Evolutionary conservation across 2,113 vertebrate genomes (phyloP).

Genomic region (Miniopterus natalensis): DNA sequence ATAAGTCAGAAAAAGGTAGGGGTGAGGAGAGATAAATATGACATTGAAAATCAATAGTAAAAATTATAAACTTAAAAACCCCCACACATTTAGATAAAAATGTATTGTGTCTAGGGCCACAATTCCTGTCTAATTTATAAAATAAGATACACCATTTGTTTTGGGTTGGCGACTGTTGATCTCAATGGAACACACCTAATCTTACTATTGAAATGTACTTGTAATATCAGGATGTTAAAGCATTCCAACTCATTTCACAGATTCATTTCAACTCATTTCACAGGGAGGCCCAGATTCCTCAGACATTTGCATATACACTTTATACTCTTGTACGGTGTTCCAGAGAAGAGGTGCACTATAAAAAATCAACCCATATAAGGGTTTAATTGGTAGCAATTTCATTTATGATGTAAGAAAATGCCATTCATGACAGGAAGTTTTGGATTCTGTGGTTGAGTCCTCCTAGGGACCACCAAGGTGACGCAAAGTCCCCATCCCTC

Average conservation of each 20-base stretch:
- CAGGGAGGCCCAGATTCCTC: background rate
- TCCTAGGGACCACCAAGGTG: background rate
- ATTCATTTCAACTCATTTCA: background rate
- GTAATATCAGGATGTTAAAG: background rate
- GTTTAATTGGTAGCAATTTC: background rate
- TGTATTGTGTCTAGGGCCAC: background rate
- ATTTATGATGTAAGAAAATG: slow-evolving; percentile 49
- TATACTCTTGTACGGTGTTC: background rate
- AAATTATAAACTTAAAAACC: background rate
- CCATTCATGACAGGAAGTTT: slow-evolving; percentile 9
- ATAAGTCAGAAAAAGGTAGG: background rate
- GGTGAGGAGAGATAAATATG: background rate
- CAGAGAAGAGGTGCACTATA: background rate
- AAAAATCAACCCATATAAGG: background rate
- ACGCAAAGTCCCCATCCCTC: slow-evolving; percentile 39
- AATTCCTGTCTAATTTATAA: background rate
- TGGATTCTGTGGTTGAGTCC: background rate
- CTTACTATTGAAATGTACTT: background rate
- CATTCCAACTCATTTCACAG: background rate
- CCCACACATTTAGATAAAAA: background rate
- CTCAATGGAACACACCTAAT: background rate
- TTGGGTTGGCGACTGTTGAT: background rate
- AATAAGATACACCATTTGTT: background rate
- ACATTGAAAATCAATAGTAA: background rate
- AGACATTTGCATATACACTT: background rate